phyloP scores from a whole-genome alignment of 2,888 invertebrate species.

The Hydrotaea diabolus region DNA sequence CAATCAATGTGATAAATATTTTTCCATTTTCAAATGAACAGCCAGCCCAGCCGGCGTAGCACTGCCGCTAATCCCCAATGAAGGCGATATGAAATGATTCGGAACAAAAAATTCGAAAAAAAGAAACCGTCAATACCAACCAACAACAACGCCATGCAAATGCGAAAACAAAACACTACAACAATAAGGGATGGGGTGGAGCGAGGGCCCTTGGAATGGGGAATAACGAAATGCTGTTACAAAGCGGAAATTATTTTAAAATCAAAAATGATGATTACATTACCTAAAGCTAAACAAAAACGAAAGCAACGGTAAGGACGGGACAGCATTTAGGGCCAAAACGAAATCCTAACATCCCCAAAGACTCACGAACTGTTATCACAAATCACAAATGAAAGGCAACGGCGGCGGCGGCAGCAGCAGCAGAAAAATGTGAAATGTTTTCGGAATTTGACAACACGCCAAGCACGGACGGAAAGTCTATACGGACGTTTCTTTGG shows the following conservation, averaged over 20 bases:
- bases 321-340: not conserved
- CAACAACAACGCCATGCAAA: constrained; percentile 7
- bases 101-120: constrained; percentile 2
- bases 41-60: not conserved
- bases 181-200: not conserved
- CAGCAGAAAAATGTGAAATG: constrained; percentile 42
- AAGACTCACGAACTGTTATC: constrained; percentile 54
- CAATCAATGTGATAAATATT: constrained; percentile 67
- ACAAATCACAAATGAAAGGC: constrained; percentile 52
- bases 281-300: constrained; percentile 58
- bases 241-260: constrained; percentile 67
- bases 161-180: not conserved
- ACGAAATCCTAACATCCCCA: constrained; percentile 54
- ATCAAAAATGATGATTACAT: constrained; percentile 67
- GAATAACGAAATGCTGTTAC: constrained; percentile 57
- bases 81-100: constrained; percentile 52
- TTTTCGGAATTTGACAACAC: constrained; percentile 6
- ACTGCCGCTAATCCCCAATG: constrained; percentile 53
- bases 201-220: no score
- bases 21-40: constrained; percentile 59
- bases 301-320: constrained; percentile 1
- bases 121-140: no score
- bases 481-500: constrained; percentile 10
- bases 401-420: constrained; percentile 18
- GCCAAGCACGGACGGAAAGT: not conserved